Conservation (phyloP, 1,140 invertebrate species). For the Epicauta chinensis region DNA sequence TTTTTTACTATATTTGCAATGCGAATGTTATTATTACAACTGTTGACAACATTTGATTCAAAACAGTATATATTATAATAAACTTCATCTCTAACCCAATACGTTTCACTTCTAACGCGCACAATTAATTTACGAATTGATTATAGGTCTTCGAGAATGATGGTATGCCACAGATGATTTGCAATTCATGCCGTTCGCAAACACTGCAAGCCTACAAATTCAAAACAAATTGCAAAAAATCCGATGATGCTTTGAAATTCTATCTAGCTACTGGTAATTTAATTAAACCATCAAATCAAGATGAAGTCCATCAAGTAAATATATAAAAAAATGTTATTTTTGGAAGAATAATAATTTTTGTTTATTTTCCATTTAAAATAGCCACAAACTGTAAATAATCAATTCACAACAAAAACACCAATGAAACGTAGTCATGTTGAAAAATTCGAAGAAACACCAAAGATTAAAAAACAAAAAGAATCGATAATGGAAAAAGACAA, state of each 20-base stretch:
- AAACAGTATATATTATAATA: too few relatives aligned
- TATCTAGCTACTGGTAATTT: constrained; percentile 60
- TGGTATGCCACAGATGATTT: constrained; percentile 66
- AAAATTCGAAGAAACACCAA: too few relatives aligned
- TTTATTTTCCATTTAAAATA: neutral
- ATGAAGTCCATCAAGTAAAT: neutral
- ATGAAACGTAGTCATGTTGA: too few relatives aligned
- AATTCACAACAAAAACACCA: too few relatives aligned
- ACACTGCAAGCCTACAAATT: constrained; percentile 64
- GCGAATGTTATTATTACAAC: too few relatives aligned
- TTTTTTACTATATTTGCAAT: too few relatives aligned
- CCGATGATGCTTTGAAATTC: constrained; percentile 60
- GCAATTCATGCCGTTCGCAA: constrained; percentile 57
- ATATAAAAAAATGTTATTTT: too few relatives aligned
- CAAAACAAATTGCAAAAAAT: constrained; percentile 65
- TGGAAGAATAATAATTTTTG: neutral
- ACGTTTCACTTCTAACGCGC: neutral
- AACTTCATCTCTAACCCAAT: too few relatives aligned
- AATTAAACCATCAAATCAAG: constrained; percentile 39
- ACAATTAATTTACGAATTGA: neutral
- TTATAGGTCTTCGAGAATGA: constrained; percentile 63
- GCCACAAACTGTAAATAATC: neutral
- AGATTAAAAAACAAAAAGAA: too few relatives aligned
- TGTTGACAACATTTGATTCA: too few relatives aligned
- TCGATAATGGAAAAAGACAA: too few relatives aligned